Conservation (phyloP, 2,797 vertebrate species). For the Poeciliopsis presidionis region DNA sequence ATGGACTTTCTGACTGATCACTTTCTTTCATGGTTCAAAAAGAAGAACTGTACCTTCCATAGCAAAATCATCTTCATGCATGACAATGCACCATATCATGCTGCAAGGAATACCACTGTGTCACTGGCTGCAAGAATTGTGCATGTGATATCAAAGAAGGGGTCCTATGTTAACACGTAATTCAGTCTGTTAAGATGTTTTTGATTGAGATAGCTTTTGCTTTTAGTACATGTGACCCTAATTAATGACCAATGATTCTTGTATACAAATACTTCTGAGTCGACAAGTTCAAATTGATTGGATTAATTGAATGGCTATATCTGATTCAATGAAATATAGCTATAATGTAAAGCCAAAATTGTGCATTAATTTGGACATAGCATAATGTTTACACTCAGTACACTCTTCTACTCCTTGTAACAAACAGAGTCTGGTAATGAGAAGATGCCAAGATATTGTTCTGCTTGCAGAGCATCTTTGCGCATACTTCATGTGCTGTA, state of each 20-base stretch:
- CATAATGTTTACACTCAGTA: background rate
- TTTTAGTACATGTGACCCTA: no score
- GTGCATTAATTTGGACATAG: conserved; percentile 17
- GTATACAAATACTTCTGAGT: background rate
- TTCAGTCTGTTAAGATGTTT: no score
- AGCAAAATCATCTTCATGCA: no score
- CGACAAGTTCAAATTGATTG: background rate
- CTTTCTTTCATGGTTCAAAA: no score
- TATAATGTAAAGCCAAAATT: background rate
- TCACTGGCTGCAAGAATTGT: no score
- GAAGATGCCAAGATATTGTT: conserved; percentile 41
- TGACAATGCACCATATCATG: no score
- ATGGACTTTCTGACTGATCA: no score
- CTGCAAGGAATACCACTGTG: no score
- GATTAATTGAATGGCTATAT: background rate
- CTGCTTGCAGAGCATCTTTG: conserved; percentile 9
- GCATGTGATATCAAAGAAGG: background rate
- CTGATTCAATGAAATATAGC: background rate
- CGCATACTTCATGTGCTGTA: conserved; percentile 53
- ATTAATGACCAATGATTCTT: no score
- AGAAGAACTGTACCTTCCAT: no score
- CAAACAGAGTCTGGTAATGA: conserved; percentile 33
- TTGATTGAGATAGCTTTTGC: no score
- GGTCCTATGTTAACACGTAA: no score
- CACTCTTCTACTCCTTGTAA: background rate